Evolutionary conservation across 2,113 vertebrate species (phyloP), one percentile per base, ranked within the genome.

Genomic region (Naja naja): DNA sequence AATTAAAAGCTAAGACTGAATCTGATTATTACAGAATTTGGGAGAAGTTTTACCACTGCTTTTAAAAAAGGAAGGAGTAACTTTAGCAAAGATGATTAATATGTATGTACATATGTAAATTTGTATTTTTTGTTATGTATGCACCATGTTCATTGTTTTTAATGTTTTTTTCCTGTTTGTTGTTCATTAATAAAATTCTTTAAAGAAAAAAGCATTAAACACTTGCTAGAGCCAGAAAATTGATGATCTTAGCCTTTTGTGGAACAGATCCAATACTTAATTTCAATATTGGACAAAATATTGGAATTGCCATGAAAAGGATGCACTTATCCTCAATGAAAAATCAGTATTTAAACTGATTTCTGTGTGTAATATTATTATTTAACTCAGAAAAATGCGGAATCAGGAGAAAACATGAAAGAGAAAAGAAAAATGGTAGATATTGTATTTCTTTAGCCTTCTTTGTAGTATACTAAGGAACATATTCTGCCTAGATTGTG

Each of bases 261-360:
- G 20, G n/a, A 7, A 27, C 22, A 45, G 7, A 34, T 1, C 16
- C 30, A 23, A 10, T 39, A 23, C 49, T 53, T 16, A n/a, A 53
- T 47, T 90, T 43, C 8, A 60, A 30, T 20, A 90, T n/a, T 47
- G 34, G 56, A 34, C 90, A 81, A 23, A 49, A 93, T 53, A 87
- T 53, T 53, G 27, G 3, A 88, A 85, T 9, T 85, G 12, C 23
- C 27, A 91, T 85, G 49, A 85, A 89, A 22, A 39, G 85, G 49
- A 23, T 89, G 30, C 34, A 47, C 89, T 89, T 85, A 49, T 54
- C 49, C 69, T 69, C 58, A 88, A 88, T 86, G 89, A 93, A 89
- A 30, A 22, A 54, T 85, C 43, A 49, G 53, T 2, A 52, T 25
- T 90, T 69, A 64, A 88, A 16, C 1, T 34, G 27, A 74, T 85